Evolutionary conservation across 1,140 invertebrate genomes (phyloP), one percentile per base, ranked within the genome.

Genomic region (Ceratosolen fusciceps): DNA sequence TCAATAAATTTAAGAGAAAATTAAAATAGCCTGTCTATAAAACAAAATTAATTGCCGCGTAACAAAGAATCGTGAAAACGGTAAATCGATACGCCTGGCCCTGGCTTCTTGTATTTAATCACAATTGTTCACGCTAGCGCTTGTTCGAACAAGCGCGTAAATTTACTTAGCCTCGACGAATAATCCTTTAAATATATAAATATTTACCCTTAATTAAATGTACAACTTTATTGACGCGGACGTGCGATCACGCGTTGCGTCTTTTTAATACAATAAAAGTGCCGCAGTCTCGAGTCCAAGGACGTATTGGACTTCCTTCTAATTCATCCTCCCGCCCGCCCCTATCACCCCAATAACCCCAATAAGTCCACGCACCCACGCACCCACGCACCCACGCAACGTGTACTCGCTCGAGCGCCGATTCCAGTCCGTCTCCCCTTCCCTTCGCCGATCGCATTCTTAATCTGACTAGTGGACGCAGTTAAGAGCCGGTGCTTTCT

Each of bases 181-280:
- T 47, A 14, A 47, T 9, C n/a, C 2, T 26, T 14, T 47, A 68
- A 68, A 47, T 34, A 47, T 43, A 39, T 39, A 75, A 75, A 49
- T 76, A 67, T 76, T 39, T 29, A 76, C 29, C n/a, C n/a, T 77
- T 77, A 77, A 70, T 77, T 77, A 77, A 77, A 37, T 34, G 10
- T 52, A n/a, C n/a, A n/a, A n/a, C 31, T 70, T 54, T 70, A 77
- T 56, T 58, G 65, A 31, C 19, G 24, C 21, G 21, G 43, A n/a
- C n/a, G n/a, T n/a, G n/a, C n/a, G n/a, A n/a, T n/a, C n/a, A n/a
- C n/a, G n/a, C n/a, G n/a, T n/a, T n/a, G n/a, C n/a, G n/a, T n/a
- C n/a, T n/a, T n/a, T n/a, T n/a, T n/a, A n/a, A n/a, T n/a, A n/a
- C n/a, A n/a, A n/a, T n/a, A n/a, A n/a, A n/a, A n/a, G n/a, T n/a